A percentile compares a stretch with the other conserved stretches of the same genome.
phyloP scores from a whole-genome alignment of 37 sponge, comb jelly and placozoan genomes.

The Geodia barretti region DNA sequence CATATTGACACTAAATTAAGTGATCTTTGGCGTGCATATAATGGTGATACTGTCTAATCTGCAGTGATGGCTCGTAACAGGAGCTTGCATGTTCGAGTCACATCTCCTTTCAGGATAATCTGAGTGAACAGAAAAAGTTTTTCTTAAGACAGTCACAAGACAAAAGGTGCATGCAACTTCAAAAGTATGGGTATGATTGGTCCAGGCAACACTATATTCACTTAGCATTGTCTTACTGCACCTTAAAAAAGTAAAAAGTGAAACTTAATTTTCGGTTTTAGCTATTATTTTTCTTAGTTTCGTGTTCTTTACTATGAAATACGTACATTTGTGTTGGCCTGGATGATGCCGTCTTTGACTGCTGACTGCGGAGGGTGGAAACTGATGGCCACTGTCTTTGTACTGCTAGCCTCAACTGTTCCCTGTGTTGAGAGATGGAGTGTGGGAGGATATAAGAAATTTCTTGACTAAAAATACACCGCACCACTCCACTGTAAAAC shows the following conservation, averaged over 20 bases:
- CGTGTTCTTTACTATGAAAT: too few species aligned
- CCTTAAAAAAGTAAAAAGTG: background rate
- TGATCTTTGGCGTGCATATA: background rate
- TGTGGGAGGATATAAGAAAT: too few species aligned
- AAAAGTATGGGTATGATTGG: too few species aligned
- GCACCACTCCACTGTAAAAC: too few species aligned
- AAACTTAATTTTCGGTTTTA: background rate
- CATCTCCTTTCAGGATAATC: slow-evolving; percentile 67
- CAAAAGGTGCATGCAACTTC: too few species aligned
- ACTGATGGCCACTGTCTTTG: slow-evolving; percentile 41
- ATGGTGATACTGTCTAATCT: background rate
- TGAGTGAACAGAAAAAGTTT: slow-evolving; percentile 18
- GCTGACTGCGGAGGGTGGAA: slow-evolving; percentile 42
- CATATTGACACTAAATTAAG: too few species aligned
- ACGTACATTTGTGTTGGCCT: slow-evolving; percentile 57
- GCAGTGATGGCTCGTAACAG: slow-evolving; percentile 32
- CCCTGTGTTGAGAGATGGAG: slow-evolving; percentile 3
- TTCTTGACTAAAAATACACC: too few species aligned
- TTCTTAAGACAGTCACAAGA: too few species aligned
- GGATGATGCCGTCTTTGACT: background rate
- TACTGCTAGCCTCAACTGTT: slow-evolving; percentile 58
- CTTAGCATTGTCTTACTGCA: background rate
- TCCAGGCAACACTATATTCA: background rate
- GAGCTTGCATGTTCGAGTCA: slow-evolving; percentile 1
- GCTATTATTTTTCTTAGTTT: background rate